Evolutionary conservation across 2,797 vertebrate species (phyloP).

Genomic region (Enteromius treurensis): DNA sequence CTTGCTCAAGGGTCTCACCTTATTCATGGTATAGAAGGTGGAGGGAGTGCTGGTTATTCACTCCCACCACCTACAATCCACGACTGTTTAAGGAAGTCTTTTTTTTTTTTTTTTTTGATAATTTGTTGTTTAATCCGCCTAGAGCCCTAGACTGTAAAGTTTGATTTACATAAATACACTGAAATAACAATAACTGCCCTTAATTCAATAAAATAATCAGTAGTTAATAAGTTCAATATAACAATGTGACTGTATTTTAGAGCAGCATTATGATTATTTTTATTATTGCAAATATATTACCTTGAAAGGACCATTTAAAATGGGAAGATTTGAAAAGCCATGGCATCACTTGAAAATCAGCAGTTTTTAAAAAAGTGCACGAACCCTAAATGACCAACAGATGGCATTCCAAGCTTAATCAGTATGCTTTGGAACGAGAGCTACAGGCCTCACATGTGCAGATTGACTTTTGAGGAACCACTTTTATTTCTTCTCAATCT

Average conservation of each 20-base stretch:
- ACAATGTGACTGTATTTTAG: not conserved
- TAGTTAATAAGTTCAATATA: not conserved
- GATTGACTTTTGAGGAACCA: not conserved
- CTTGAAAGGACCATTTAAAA: not conserved
- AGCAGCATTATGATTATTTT: not conserved
- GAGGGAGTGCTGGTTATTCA: too few species aligned
- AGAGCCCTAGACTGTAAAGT: too few species aligned
- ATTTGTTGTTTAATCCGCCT: too few species aligned
- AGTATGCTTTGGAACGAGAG: not conserved
- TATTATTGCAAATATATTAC: not conserved
- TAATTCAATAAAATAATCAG: not conserved
- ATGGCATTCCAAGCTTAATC: constrained; percentile 23
- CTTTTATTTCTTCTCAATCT: not conserved
- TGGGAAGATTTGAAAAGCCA: not conserved
- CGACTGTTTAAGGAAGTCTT: too few species aligned
- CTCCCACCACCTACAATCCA: too few species aligned
- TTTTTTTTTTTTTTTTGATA: too few species aligned
- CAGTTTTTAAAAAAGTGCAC: not conserved
- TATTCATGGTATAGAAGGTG: too few species aligned
- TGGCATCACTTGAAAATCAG: not conserved
- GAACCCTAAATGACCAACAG: constrained; percentile 6
- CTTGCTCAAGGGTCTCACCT: too few species aligned
- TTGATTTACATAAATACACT: too few species aligned
- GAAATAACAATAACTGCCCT: not conserved
- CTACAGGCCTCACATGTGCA: not conserved